Evolutionary conservation across 2,797 vertebrate species (phyloP).

Genomic region (Parauchenoglanis ngamensis): DNA sequence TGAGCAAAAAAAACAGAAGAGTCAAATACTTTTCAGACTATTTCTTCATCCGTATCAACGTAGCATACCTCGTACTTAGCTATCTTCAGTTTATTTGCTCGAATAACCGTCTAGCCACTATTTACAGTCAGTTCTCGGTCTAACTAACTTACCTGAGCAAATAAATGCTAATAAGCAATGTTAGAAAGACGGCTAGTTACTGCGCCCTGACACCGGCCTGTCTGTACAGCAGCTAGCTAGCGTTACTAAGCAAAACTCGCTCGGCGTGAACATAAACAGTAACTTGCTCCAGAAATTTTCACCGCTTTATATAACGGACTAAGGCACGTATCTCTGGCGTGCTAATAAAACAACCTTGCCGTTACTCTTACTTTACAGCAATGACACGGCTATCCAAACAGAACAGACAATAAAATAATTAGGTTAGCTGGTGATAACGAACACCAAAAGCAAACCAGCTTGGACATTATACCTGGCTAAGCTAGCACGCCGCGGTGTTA

Average conservation of each 20-base stretch:
- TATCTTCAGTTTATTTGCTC: not conserved
- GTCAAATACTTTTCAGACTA: not conserved
- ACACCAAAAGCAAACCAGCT: not conserved
- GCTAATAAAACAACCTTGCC: not conserved
- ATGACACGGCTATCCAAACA: not conserved
- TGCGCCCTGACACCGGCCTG: not conserved
- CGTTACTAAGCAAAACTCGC: conserved; percentile 33
- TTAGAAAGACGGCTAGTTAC: not conserved
- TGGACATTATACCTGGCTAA: not conserved
- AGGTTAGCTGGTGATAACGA: not conserved
- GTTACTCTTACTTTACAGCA: too few relatives aligned
- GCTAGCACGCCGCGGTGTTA: conserved; percentile 6
- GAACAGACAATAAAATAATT: not conserved
- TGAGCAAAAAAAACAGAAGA: not conserved
- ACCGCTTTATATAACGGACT: not conserved
- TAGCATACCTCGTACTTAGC: not conserved
- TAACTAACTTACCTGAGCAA: not conserved
- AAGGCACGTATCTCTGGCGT: too few relatives aligned
- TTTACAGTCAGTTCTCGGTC: too few relatives aligned
- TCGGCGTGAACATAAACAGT: not conserved
- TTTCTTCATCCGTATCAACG: not conserved
- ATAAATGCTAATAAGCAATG: not conserved
- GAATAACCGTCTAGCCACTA: too few relatives aligned
- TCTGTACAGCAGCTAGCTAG: conserved; percentile 12
- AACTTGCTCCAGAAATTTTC: not conserved